Conservation (phyloP, 1,140 invertebrate genomes). For the Nasonia vitripennis region DNA sequence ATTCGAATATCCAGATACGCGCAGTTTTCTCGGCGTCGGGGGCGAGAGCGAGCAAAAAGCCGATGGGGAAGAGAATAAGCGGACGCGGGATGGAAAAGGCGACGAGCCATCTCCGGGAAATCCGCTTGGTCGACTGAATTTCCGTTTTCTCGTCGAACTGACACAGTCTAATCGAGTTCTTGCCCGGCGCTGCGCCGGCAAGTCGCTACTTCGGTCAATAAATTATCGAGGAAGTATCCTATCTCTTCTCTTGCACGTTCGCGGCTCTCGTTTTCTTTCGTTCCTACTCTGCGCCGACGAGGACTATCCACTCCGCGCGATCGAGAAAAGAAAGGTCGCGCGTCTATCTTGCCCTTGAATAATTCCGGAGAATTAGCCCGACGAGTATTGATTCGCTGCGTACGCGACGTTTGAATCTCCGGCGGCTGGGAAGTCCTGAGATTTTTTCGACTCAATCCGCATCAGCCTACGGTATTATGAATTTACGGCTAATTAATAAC, state of each 20-base stretch:
- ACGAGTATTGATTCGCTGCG: slow-evolving; percentile 1
- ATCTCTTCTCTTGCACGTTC: slow-evolving; percentile 54
- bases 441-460: background rate
- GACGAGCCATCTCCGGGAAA: slow-evolving; percentile 59
- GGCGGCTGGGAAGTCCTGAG: background rate
- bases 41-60: background rate
- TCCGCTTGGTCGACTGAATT: slow-evolving; percentile 63
- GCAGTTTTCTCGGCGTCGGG: background rate
- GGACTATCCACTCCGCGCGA: too few species aligned
- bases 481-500: background rate
- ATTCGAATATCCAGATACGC: slow-evolving; percentile 28
- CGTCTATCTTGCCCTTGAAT: slow-evolving; percentile 23
- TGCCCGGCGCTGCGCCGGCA: slow-evolving; percentile 49
- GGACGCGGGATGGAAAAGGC: slow-evolving; percentile 54
- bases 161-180: slow-evolving; percentile 66
- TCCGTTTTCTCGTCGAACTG: slow-evolving; percentile 65
- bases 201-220: slow-evolving; percentile 63
- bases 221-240: slow-evolving; percentile 64
- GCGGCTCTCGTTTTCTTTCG: background rate
- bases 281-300: background rate
- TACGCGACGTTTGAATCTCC: background rate
- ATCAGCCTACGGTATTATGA: background rate
- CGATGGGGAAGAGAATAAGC: slow-evolving; percentile 53
- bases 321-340: background rate
- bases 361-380: slow-evolving; percentile 17